Base-by-base conservation (phyloP, 1,140 invertebrate species). In the Drosophila orosa region DNA sequence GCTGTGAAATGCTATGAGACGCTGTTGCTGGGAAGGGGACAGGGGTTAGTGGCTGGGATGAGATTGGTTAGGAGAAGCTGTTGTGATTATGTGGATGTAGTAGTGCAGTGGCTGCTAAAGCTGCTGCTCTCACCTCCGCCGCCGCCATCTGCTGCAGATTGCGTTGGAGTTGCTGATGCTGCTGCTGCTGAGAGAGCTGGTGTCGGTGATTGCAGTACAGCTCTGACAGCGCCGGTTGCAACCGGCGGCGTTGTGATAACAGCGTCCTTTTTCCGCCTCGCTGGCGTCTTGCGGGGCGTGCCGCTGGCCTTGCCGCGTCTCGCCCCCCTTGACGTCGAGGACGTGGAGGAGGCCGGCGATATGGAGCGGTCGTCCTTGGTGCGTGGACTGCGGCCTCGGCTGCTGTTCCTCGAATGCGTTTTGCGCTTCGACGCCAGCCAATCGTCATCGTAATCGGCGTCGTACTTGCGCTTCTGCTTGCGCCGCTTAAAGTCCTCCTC, bases 401-500 rank as follows among this genome's bases (percentile, higher is more conserved):
- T 78, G 63, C 78, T 90, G 47, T 90, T 90, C 3, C 89, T 74
- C 29, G 87, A 87, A 42, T 55, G 75, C 1, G 68, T 67, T 25
- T 82, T 82, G 5, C 82, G 72, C 40, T 78, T 89, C 17, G 74
- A 78, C 7, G 74, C 61, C 52, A 90, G 71, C 91, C 91, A 92
- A 52, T 92, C 91, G 45, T 92, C 91, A 58, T 92, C 91, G 40
- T 92, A 92, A 33, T 92, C 91, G 31, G 90, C 83, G 57, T 92
- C 91, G 35, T 83, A 78, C 69, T 76, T 83, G 27, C 90, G 85
- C 77, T 90, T 91, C 35, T 81, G 77, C 29, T 83, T 83, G 27
- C 91, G 82, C 25, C 91, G 78, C 78, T 85, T 89, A 17, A 91
- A 90, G 25, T 91, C 83, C 24, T 92, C 91, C 57, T 92, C 91